Evolutionary conservation across 2,113 vertebrate species (phyloP).

Genomic region (Centropristis striata): DNA sequence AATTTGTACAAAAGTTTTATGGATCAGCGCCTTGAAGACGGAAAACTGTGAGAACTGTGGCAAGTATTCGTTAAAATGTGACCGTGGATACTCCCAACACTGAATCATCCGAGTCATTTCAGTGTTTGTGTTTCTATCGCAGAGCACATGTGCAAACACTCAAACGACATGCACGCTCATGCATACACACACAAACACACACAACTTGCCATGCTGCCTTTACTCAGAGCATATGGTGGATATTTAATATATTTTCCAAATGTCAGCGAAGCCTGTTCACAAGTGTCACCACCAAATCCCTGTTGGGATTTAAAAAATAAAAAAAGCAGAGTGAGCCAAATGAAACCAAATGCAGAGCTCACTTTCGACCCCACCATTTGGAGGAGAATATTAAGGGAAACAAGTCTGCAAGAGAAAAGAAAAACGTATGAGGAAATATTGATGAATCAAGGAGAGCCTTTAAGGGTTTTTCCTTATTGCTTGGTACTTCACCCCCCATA

Average conservation of each 20-base stretch:
- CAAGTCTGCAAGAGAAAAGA: slow-evolving; percentile 6
- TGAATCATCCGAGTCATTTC: slow-evolving; percentile 40
- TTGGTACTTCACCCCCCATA: slow-evolving; percentile 9
- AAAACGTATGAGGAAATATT: slow-evolving; percentile 14
- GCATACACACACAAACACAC: background rate
- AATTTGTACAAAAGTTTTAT: slow-evolving; percentile 28
- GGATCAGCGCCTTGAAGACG: slow-evolving; percentile 19
- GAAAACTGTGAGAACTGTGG: slow-evolving; percentile 32
- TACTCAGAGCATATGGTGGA: slow-evolving; percentile 68
- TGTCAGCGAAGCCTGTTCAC: slow-evolving; percentile 64
- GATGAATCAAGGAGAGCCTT: slow-evolving; percentile 39
- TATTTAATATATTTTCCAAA: slow-evolving; percentile 69
- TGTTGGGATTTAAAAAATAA: slow-evolving; percentile 40
- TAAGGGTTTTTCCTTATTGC: slow-evolving; percentile 16
- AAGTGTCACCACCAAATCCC: slow-evolving; percentile 71
- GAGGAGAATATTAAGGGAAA: slow-evolving; percentile 46
- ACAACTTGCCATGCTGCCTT: slow-evolving; percentile 36
- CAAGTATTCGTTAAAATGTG: slow-evolving; percentile 46
- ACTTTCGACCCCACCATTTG: slow-evolving; percentile 22
- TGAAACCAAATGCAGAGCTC: slow-evolving; percentile 43
- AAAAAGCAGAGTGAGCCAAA: slow-evolving; percentile 35
- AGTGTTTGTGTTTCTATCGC: slow-evolving; percentile 50
- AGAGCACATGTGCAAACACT: slow-evolving; percentile 60
- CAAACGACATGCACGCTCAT: slow-evolving; percentile 28
- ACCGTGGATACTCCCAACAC: slow-evolving; percentile 32